Evolutionary conservation across 1,140 invertebrate genomes (phyloP).

Genomic region (Cryptotermes secundus): DNA sequence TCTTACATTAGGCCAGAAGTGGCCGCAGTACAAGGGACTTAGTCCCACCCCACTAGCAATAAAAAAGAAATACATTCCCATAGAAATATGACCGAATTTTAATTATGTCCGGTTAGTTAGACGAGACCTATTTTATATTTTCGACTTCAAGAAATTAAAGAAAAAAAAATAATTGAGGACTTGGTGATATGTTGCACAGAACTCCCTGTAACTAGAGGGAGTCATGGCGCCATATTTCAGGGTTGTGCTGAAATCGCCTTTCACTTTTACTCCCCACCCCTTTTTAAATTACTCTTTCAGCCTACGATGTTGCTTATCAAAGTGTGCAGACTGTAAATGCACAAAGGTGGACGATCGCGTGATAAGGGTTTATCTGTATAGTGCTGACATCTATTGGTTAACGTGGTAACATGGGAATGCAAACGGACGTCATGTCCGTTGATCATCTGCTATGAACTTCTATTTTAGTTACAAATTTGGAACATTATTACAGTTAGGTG

Average conservation of each 20-base stretch:
- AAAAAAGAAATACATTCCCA: no score
- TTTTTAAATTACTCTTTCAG: background rate
- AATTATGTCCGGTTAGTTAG: background rate
- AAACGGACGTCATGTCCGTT: background rate
- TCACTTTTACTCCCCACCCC: background rate
- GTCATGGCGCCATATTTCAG: background rate
- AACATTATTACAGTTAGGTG: background rate
- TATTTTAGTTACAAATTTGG: background rate
- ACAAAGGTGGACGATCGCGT: background rate
- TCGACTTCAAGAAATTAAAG: background rate
- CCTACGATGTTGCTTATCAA: background rate
- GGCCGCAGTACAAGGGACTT: no score
- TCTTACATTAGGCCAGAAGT: no score
- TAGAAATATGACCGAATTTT: background rate
- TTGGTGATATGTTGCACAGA: background rate
- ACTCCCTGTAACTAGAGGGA: background rate
- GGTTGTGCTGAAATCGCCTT: background rate
- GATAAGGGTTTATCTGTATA: background rate
- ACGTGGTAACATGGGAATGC: background rate
- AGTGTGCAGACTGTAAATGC: background rate
- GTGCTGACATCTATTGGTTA: background rate
- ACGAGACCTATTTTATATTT: background rate
- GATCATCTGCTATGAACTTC: background rate
- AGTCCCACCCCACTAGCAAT: no score
- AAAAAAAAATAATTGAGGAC: background rate